Base-by-base conservation (phyloP, 2,888 invertebrate species). In the Protodeltote pygarga region DNA sequence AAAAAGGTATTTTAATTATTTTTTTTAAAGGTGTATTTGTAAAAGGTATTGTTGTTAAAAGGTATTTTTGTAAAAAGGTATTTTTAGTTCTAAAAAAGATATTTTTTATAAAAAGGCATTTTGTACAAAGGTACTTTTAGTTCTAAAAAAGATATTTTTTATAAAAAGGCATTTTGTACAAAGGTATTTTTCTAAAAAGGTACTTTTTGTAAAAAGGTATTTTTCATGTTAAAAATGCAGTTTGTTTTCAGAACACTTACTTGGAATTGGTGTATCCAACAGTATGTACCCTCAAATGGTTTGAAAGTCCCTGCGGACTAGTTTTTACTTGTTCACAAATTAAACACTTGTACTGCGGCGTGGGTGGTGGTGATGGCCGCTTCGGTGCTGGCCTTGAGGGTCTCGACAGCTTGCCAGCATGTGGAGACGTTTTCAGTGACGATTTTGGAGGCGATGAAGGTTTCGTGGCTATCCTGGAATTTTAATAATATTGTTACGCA, bases 211-310 rank as follows among this genome's bases (percentile, higher is more conserved):
- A n/a, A n/a, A n/a, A n/a, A n/a, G n/a, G n/a, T n/a, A n/a, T n/a
- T n/a, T n/a, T n/a, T n/a, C n/a, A n/a, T n/a, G n/a, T n/a, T n/a
- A n/a, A n/a, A n/a, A n/a, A n/a, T n/a, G n/a, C n/a, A n/a, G n/a
- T n/a, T n/a, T n/a, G n/a, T n/a, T n/a, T n/a, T n/a, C 33, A 2
- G 5, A 3, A 20, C 10, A 69, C 72, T 75, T 39, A 82, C 79
- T 29, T 65, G 0, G 15, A 9, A 2, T 33, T 65, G 0, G 77
- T 83, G 5, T 52, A 76, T 0, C 24, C 33, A 0, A 70, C 73
- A 0, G 3, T 1, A 16, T 81, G 77, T 0, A 9, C 9, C 2
- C 35, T 59, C 45, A 65, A 3, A 29, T 83, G 82, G 0, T 3
- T 55, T 0, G 0, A 0, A 0, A 63, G 14, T 0, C 69, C 74